Conservation (phyloP, 2,797 vertebrate species). For the Propithecus perrieri region DNA sequence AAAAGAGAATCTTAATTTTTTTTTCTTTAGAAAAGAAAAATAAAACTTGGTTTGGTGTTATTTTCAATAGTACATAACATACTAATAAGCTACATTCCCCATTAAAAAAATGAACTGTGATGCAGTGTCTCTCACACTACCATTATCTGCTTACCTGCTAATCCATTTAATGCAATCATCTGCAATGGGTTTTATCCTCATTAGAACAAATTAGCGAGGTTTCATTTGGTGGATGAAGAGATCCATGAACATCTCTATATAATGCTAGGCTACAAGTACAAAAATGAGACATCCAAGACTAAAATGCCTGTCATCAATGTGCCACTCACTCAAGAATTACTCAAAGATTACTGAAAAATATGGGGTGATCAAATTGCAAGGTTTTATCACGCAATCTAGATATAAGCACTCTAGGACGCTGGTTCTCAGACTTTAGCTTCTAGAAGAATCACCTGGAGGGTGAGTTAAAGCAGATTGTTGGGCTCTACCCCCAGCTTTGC, state of each 20-base stretch:
- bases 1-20: neutral
- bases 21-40: constrained; percentile 43
- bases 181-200: constrained; percentile 41
- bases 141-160: constrained; percentile 41
- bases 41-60: neutral
- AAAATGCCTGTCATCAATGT: neutral
- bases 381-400: neutral
- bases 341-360: constrained; percentile 20
- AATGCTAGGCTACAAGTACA: neutral
- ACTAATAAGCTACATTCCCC: neutral
- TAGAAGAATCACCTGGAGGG: neutral
- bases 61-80: neutral
- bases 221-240: constrained; percentile 41
- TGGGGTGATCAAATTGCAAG: neutral
- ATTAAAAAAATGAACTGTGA: neutral
- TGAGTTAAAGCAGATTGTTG: neutral
- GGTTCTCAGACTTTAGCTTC: neutral
- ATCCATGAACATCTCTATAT: neutral
- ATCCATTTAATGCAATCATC: constrained; percentile 51
- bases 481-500: neutral
- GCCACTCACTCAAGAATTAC: constrained; percentile 29
- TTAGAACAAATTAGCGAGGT: constrained; percentile 49
- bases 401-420: neutral
- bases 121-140: neutral
- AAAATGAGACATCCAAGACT: neutral